These are phyloP conservation scores for Peromyscus maniculatus DNA, from an alignment of 2,113 vertebrate species.

Conservation along the genomic window DNA sequence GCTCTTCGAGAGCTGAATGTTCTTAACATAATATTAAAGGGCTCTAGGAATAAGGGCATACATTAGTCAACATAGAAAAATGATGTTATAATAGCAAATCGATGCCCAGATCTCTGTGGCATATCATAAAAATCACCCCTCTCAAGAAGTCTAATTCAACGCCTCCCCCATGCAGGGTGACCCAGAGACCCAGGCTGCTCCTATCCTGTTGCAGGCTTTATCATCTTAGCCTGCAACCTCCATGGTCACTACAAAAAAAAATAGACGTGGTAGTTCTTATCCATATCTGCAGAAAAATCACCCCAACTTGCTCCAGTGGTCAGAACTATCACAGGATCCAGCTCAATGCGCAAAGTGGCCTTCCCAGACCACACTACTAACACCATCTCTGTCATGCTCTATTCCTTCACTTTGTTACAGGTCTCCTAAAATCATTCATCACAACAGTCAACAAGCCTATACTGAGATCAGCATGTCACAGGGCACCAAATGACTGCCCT, in stretches of 20 bases:
- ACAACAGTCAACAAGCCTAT: not conserved
- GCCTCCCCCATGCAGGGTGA: not conserved
- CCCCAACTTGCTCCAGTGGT: not conserved
- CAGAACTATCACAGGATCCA: not conserved
- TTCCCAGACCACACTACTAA: not conserved
- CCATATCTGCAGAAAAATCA: not conserved
- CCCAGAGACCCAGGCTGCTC: not conserved
- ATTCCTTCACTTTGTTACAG: not conserved
- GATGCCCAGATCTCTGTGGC: not conserved
- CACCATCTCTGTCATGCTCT: not conserved
- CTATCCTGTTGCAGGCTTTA: not conserved
- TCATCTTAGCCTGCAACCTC: not conserved
- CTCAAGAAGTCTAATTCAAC: not conserved
- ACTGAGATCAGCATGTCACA: not conserved
- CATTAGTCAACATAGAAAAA: not conserved
- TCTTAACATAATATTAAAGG: conserved; percentile 16
- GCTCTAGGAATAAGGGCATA: not conserved
- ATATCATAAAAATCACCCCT: not conserved
- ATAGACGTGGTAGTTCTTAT: not conserved
- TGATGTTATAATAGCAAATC: not conserved
- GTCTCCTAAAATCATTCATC: not conserved
- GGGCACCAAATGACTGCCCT: not conserved
- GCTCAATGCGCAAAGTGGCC: not conserved
- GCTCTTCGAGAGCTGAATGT: not conserved
- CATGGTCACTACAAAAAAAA: not conserved